phyloP scores from a whole-genome alignment of 2,113 vertebrate species.

The Stomatorhinus ivindoensis region DNA sequence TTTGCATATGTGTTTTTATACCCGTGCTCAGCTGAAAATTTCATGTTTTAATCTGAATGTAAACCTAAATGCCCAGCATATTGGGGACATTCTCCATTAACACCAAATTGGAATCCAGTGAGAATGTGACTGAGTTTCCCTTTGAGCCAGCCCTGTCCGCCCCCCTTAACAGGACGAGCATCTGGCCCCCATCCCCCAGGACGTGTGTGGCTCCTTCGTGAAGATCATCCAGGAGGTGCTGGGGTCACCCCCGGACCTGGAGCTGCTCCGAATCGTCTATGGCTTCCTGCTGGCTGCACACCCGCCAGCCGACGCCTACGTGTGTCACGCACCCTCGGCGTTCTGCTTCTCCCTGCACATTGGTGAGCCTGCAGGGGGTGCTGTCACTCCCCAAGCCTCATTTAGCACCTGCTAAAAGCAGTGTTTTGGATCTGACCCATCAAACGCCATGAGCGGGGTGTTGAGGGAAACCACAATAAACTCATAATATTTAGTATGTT shows the following conservation, averaged over 20 bases:
- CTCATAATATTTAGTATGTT: background rate
- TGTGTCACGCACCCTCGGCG: constrained; percentile 89
- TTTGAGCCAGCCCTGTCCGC: background rate
- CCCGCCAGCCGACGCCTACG: constrained; percentile 91
- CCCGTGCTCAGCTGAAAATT: background rate
- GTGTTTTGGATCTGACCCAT: background rate
- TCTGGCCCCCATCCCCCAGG: constrained; percentile 72
- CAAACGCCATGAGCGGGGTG: background rate
- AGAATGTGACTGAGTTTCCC: background rate
- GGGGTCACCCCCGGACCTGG: constrained; percentile 90
- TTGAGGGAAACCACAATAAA: too few species aligned
- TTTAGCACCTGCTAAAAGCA: background rate
- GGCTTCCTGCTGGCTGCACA: constrained; percentile 94
- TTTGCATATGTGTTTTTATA: background rate
- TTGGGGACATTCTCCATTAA: background rate
- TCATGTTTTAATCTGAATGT: background rate
- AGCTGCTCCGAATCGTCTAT: constrained; percentile 80
- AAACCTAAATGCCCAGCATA: background rate
- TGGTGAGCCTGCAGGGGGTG: constrained; percentile 56
- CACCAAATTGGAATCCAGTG: background rate
- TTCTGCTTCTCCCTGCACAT: constrained; percentile 96
- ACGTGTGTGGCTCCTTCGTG: constrained; percentile 88
- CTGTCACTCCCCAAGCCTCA: background rate
- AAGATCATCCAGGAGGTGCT: constrained; percentile 97
- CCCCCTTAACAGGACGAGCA: constrained; percentile 76